These are phyloP conservation scores for Scaptodrosophila lebanonensis DNA, from an alignment of 1,140 invertebrate genomes.

Conservation along the genomic window DNA sequence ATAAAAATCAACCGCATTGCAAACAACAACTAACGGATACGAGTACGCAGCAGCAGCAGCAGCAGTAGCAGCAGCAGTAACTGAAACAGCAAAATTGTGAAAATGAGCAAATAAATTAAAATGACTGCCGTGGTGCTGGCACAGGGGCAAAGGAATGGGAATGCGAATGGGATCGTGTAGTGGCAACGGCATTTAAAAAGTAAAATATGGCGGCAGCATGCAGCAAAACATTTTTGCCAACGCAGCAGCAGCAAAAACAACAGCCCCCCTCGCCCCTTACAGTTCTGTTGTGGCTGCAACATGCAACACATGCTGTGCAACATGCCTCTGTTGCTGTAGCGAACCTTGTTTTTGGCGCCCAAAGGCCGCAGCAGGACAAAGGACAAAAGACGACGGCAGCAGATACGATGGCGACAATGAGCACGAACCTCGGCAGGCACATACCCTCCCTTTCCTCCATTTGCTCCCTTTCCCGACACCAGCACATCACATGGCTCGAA, in stretches of 20 bases:
- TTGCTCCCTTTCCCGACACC: too few relatives aligned
- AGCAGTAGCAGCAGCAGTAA: too few relatives aligned
- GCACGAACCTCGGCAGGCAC: slow-evolving; percentile 12
- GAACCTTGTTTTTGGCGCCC: slow-evolving; percentile 27
- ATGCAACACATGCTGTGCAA: slow-evolving; percentile 72
- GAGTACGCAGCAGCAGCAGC: not conserved
- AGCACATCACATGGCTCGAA: slow-evolving; percentile 29
- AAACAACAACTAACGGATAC: not conserved
- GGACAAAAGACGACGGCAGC: slow-evolving; percentile 18
- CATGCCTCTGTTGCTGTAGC: slow-evolving; percentile 44
- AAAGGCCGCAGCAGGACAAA: slow-evolving; percentile 14
- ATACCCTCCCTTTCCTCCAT: too few relatives aligned
- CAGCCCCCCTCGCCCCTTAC: slow-evolving; percentile 7
- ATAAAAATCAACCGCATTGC: slow-evolving; percentile 10
- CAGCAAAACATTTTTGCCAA: slow-evolving; percentile 69
- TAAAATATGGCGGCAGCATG: slow-evolving; percentile 67
- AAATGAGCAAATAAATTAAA: slow-evolving; percentile 76
- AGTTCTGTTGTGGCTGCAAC: slow-evolving; percentile 41
- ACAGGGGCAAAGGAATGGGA: slow-evolving; percentile 23
- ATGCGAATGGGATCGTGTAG: slow-evolving; percentile 12
- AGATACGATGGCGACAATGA: slow-evolving; percentile 24
- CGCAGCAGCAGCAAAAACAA: slow-evolving; percentile 42
- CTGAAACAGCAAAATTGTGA: slow-evolving; percentile 44
- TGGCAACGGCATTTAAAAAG: slow-evolving; percentile 65
- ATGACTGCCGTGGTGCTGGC: slow-evolving; percentile 25